These are phyloP conservation scores for Cervus canadensis DNA, from an alignment of 2,113 vertebrate species.

Conservation along the genomic window DNA sequence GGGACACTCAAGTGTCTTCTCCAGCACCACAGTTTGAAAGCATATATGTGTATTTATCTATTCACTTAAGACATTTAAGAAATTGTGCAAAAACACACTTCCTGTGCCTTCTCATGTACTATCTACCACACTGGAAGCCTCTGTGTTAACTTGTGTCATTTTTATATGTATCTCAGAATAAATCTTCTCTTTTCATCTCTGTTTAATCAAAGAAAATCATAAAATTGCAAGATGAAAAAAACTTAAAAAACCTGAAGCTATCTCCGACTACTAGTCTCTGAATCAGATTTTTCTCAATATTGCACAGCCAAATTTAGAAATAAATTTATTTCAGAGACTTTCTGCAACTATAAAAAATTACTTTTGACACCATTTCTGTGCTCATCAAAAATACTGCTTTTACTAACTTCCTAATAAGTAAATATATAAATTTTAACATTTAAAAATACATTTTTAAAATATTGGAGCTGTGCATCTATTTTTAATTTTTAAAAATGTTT, in stretches of 20 bases:
- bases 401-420: background rate
- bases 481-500: background rate
- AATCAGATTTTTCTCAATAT: background rate
- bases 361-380: background rate
- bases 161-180: background rate
- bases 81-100: background rate
- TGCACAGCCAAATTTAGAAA: background rate
- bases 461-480: background rate
- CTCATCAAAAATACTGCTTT: background rate
- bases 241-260: background rate
- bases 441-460: background rate
- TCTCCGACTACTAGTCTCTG: background rate
- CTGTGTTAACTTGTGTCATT: background rate
- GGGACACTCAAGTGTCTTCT: background rate
- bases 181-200: background rate
- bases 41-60: background rate
- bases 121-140: background rate
- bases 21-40: background rate
- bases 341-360: background rate
- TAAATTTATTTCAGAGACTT: background rate
- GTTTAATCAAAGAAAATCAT: background rate
- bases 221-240: slow-evolving; percentile 8
- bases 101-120: background rate
- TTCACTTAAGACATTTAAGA: background rate
- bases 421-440: background rate